Conservation (phyloP, 2,113 vertebrate species). For the Geococcyx californianus region DNA sequence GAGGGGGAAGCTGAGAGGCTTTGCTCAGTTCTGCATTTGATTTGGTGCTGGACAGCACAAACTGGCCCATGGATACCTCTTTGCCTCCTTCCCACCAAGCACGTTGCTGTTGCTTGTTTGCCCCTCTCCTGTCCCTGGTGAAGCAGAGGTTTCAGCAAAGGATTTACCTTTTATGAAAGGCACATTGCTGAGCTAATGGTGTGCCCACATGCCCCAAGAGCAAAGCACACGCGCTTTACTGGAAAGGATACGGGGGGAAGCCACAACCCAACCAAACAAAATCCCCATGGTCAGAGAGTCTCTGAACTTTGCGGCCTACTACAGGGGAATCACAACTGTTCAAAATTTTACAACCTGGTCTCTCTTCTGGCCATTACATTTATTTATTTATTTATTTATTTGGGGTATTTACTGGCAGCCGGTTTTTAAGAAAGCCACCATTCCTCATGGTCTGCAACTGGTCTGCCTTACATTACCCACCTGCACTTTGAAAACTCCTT, state of each 20-base stretch:
- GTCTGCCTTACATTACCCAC: accelerated
- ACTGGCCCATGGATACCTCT: neutral
- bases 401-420: neutral
- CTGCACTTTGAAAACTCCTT: neutral
- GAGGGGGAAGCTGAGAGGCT: neutral
- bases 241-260: neutral
- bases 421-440: neutral
- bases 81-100: neutral
- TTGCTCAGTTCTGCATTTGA: neutral
- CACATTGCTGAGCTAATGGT: neutral
- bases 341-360: neutral
- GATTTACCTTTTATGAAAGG: neutral
- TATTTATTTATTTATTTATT: neutral
- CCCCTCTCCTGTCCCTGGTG: too few species aligned
- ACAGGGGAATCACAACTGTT: neutral
- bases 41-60: neutral
- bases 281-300: neutral
- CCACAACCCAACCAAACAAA: neutral
- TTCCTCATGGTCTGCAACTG: neutral
- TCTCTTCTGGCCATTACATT: neutral
- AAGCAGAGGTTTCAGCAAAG: neutral
- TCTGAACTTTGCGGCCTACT: accelerated
- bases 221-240: neutral
- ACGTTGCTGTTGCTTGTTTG: neutral
- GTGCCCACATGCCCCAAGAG: neutral